Evolutionary conservation across 1,140 invertebrate species (phyloP).

Genomic region (Steinernema feltiae): DNA sequence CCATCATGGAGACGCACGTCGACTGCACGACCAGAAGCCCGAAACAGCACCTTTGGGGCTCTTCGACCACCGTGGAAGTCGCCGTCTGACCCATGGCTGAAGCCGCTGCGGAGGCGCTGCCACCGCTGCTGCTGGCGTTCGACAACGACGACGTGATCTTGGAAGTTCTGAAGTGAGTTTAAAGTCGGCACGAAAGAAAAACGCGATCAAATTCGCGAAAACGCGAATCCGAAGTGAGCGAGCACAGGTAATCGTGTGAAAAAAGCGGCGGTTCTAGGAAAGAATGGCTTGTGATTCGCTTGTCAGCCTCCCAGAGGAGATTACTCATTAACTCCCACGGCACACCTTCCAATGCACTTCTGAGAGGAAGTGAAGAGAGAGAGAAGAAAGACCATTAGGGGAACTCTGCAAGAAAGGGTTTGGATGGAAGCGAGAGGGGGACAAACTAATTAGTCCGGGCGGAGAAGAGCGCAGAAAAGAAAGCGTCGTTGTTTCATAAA

Average conservation of each 20-base stretch:
- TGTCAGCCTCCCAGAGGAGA: too few relatives aligned
- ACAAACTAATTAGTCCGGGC: neutral
- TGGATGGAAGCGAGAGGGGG: neutral
- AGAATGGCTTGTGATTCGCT: too few relatives aligned
- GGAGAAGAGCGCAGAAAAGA: neutral
- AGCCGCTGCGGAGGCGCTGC: constrained; percentile 1
- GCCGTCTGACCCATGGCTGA: neutral
- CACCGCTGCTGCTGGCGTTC: constrained; percentile 3
- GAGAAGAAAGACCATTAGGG: too few relatives aligned
- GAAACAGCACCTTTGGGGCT: neutral
- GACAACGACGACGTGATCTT: neutral
- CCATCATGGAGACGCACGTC: neutral
- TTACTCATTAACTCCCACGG: too few relatives aligned
- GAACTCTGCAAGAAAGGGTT: neutral
- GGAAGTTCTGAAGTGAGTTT: neutral
- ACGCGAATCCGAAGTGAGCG: too few relatives aligned
- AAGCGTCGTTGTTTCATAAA: neutral
- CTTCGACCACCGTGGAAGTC: neutral
- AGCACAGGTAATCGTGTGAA: too few relatives aligned
- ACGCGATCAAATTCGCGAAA: too few relatives aligned
- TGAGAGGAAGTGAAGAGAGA: too few relatives aligned
- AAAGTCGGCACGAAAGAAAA: neutral
- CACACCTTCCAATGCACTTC: too few relatives aligned
- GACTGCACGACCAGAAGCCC: neutral
- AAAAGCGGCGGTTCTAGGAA: too few relatives aligned